Conservation (phyloP, 2,113 vertebrate species). For the Ellobius talpinus region DNA sequence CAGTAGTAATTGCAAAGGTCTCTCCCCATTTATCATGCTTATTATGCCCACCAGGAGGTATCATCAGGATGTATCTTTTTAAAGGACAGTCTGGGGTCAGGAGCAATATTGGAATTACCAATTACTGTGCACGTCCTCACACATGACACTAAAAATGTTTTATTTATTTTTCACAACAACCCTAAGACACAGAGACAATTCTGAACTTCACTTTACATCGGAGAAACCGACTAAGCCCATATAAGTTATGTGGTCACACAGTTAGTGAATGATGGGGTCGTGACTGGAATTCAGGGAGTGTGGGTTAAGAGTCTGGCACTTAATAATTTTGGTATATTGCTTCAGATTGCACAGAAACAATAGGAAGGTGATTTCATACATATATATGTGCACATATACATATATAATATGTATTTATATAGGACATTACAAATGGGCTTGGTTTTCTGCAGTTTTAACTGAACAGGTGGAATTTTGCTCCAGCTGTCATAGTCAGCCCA, state of each 20-base stretch:
- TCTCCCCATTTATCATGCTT: neutral
- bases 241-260: neutral
- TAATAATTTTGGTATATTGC: neutral
- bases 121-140: neutral
- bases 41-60: neutral
- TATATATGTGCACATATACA: neutral
- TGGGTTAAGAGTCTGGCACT: neutral
- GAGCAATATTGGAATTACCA: slow-evolving; percentile 1
- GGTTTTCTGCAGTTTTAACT: slow-evolving; percentile 21
- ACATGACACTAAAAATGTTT: neutral
- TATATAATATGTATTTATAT: neutral
- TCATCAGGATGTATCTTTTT: neutral
- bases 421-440: neutral
- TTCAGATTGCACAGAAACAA: neutral
- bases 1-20: neutral
- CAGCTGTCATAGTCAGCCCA: neutral
- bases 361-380: neutral
- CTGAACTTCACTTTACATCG: neutral
- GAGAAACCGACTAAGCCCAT: neutral
- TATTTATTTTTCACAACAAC: slow-evolving; percentile 46
- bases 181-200: neutral
- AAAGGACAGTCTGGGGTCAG: neutral
- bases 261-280: no score
- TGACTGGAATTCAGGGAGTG: neutral
- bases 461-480: neutral